Evolutionary conservation across 2,888 invertebrate species (phyloP), one percentile per base, ranked within the genome.

Genomic region (Lagria hirta): DNA sequence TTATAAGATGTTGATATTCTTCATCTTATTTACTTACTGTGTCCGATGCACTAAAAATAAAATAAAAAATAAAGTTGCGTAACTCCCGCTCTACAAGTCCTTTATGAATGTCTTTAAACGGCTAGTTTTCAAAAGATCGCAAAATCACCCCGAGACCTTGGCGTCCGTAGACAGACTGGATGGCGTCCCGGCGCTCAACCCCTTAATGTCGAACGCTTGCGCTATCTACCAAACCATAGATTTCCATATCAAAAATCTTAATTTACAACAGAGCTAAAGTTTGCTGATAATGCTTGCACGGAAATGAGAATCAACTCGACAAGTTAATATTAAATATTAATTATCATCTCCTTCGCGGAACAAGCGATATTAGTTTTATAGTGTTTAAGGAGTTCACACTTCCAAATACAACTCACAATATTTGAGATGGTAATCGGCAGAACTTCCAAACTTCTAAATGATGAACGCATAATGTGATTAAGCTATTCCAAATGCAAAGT

Each of bases 131-230:
- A 13, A 22, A 41, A 37, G 50, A 50, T 37, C 36, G 45, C 51
- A 33, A 12, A 22, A 24, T 33, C 33, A 18, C n/a, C n/a, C n/a
- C 32, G 37, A 37, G 66, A 66, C 68, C 66, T 68, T 68, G 69
- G 51, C 61, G 68, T 67, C 64, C 67, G 65, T 54, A 63, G 66
- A 65, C 68, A 70, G 69, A 70, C 70, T 70, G 65, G 64, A 62
- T 59, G 68, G 67, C 68, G 69, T 65, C 68, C 63, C 59, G 62
- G 62, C 64, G 62, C 57, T 61, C 57, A 52, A 54, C 54, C 52
- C 54, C 51, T 49, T 55, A 59, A 46, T 59, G 52, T 49, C 54
- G 55, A 53, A 66, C 65, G 65, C 67, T 60, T 62, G 67, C 68
- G 68, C 66, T 59, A 54, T 60, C 48, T 51, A 23, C 44, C 17